Conservation (phyloP, 2,797 vertebrate species). For the Clangula hyemalis region DNA sequence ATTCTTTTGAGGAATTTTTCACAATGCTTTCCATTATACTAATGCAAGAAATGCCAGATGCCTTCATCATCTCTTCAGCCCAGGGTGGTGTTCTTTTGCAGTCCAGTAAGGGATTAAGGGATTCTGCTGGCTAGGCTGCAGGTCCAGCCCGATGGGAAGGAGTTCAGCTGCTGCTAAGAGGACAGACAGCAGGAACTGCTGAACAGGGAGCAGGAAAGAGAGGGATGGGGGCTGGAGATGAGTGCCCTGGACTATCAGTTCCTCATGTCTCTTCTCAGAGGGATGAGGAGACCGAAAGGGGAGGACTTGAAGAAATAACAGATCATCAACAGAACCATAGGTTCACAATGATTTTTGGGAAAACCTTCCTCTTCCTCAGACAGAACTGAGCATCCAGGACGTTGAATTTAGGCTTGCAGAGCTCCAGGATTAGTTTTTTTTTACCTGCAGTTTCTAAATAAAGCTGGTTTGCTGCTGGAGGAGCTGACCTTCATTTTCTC, state of each 20-base stretch:
- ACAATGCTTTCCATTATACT: no score
- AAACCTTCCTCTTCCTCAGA: background rate
- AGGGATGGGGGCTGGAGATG: background rate
- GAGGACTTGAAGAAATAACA: background rate
- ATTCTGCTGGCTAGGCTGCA: background rate
- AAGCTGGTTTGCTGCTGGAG: background rate
- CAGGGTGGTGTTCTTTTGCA: no score
- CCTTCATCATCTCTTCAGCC: no score
- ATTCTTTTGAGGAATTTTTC: no score
- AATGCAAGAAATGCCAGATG: no score
- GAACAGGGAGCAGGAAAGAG: background rate
- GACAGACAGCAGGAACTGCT: background rate
- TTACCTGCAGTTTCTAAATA: background rate
- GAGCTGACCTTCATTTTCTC: background rate
- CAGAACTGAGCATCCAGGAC: background rate
- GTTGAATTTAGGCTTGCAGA: background rate
- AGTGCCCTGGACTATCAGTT: background rate
- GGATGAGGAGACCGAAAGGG: background rate
- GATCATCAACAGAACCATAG: background rate
- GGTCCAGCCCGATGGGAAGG: background rate
- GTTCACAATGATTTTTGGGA: background rate
- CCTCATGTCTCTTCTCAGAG: background rate
- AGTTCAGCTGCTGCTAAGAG: background rate
- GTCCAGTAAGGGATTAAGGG: background rate
- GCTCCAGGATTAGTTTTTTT: background rate